These are phyloP conservation scores for Phrynosoma platyrhinos DNA, from an alignment of 2,113 vertebrate genomes.

Conservation along the genomic window DNA sequence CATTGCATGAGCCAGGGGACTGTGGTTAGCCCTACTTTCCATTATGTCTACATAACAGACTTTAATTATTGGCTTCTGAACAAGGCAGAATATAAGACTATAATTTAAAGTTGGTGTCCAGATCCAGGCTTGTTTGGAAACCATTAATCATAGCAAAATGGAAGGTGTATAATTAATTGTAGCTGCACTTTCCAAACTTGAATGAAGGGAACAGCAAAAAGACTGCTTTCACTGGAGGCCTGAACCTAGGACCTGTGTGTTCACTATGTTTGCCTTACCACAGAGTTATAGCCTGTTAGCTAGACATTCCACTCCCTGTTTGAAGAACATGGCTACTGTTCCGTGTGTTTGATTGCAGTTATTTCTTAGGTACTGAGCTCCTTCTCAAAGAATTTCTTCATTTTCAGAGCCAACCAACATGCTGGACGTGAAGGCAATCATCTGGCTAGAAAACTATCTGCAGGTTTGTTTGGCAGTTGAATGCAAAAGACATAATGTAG, in stretches of 20 bases:
- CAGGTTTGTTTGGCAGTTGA: slow-evolving; percentile 79
- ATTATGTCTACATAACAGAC: too few species aligned
- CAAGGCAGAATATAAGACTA: background rate
- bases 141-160: too few species aligned
- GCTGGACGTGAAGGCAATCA: slow-evolving; percentile 95
- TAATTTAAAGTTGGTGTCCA: background rate
- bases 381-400: slow-evolving; percentile 48
- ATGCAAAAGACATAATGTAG: background rate
- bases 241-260: background rate
- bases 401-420: slow-evolving; percentile 96
- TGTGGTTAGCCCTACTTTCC: background rate
- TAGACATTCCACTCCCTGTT: fast-evolving
- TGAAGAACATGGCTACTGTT: fast-evolving
- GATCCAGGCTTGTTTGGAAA: background rate
- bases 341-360: background rate
- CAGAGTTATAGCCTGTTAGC: background rate
- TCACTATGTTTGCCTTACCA: background rate
- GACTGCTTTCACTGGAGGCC: background rate
- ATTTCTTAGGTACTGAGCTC: background rate
- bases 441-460: slow-evolving; percentile 96
- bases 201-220: too few species aligned
- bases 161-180: too few species aligned
- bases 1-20: background rate
- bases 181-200: too few species aligned
- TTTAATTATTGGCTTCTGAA: background rate